These are phyloP conservation scores for Drosophila tropicalis DNA, from an alignment of 1,140 invertebrate species.

Conservation along the genomic window DNA sequence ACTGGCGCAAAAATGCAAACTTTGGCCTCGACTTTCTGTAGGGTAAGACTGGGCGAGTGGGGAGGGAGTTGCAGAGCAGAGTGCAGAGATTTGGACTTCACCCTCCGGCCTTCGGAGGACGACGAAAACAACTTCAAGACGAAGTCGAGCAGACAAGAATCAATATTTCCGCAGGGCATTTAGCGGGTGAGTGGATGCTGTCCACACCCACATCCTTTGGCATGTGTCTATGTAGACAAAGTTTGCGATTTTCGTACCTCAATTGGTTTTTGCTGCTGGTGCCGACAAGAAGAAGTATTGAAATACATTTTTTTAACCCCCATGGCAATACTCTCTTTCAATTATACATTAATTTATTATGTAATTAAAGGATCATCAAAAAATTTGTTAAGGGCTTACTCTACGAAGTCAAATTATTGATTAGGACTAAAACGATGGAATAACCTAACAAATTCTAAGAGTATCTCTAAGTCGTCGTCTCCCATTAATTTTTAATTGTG, in stretches of 20 bases:
- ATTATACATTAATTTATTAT: too few species aligned
- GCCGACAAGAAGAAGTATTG: slow-evolving; percentile 10
- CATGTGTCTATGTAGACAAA: slow-evolving; percentile 52
- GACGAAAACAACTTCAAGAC: slow-evolving; percentile 9
- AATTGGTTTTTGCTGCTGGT: slow-evolving; percentile 61
- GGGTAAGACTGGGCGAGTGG: neutral
- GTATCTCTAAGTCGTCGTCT: slow-evolving; percentile 1
- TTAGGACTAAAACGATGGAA: too few species aligned
- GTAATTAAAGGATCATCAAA: too few species aligned
- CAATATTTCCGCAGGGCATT: slow-evolving; percentile 71
- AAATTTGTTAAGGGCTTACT: too few species aligned
- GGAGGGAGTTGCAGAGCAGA: neutral
- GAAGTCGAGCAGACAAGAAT: slow-evolving; percentile 55
- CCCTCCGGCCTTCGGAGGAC: neutral
- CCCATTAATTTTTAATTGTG: neutral
- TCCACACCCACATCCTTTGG: slow-evolving; percentile 25
- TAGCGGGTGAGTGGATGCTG: slow-evolving; percentile 23
- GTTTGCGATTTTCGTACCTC: slow-evolving; percentile 75
- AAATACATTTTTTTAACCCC: neutral
- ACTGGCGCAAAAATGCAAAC: slow-evolving; percentile 73
- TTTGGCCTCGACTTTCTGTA: slow-evolving; percentile 42
- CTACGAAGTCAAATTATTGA: too few species aligned
- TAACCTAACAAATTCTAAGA: neutral
- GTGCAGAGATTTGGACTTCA: neutral
- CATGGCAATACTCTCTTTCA: neutral